Evolutionary conservation across 2,797 vertebrate genomes (phyloP).

Genomic region (Podarcis lilfordi): DNA sequence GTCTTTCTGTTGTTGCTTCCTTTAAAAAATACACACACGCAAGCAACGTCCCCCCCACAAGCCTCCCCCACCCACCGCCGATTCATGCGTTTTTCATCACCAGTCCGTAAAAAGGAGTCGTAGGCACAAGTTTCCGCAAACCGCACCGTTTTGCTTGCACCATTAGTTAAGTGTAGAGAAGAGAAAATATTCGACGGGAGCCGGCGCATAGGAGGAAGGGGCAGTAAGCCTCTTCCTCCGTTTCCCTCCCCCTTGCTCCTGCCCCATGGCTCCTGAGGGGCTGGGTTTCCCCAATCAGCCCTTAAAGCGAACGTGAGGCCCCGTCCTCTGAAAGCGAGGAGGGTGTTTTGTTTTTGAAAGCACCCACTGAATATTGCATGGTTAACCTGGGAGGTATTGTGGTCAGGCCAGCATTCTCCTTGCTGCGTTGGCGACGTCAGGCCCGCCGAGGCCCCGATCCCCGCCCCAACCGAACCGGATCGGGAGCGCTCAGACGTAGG

Average conservation of each 20-base stretch:
- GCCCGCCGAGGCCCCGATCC: neutral
- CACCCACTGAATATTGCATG: conserved; percentile 6
- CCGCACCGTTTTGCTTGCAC: conserved; percentile 11
- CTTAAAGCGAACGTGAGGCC: neutral
- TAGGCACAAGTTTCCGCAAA: conserved; percentile 26
- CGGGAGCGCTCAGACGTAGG: conserved; percentile 82
- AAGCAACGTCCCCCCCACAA: too few species aligned
- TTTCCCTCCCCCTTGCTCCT: neutral
- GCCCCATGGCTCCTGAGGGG: neutral
- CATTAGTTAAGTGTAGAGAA: neutral
- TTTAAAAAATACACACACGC: too few species aligned
- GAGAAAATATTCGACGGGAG: neutral
- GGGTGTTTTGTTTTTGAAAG: neutral
- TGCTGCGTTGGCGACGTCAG: neutral
- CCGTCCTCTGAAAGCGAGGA: neutral
- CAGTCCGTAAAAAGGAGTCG: neutral
- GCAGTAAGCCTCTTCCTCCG: too few species aligned
- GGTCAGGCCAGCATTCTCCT: neutral
- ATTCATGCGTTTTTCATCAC: neutral
- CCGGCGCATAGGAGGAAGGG: neutral
- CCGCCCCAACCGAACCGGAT: neutral
- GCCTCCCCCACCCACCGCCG: neutral
- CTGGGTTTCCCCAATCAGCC: conserved; percentile 7
- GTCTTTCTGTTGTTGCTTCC: neutral
- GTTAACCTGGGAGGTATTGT: neutral